These are phyloP conservation scores for Parasteatoda lunata DNA, from an alignment of 2,888 invertebrate genomes.

Conservation along the genomic window DNA sequence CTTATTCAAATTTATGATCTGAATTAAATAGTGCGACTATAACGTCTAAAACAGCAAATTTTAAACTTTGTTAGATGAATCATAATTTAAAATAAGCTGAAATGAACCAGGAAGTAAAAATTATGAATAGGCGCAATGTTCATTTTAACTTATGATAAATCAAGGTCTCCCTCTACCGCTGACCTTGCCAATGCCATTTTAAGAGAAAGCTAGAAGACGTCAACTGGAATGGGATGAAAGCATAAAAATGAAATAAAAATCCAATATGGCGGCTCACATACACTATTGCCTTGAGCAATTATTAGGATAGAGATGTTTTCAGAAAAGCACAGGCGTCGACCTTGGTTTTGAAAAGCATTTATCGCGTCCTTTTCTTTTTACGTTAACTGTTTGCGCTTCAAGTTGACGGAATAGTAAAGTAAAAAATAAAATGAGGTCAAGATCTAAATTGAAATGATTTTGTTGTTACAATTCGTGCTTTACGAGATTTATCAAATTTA, in stretches of 20 bases:
- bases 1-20: no score
- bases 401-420: constrained; percentile 20
- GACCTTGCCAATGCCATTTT: constrained; percentile 43
- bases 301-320: constrained; percentile 49
- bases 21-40: no score
- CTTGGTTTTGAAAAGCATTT: constrained; percentile 48
- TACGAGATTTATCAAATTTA: not conserved
- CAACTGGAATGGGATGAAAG: constrained; percentile 21
- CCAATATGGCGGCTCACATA: constrained; percentile 49
- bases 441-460: constrained; percentile 33
- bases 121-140: not conserved
- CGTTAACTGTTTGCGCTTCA: constrained; percentile 32
- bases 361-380: constrained; percentile 26
- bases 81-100: not conserved
- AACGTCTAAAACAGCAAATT: no score
- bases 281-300: constrained; percentile 59
- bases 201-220: constrained; percentile 42
- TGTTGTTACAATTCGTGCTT: constrained; percentile 13
- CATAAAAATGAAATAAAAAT: constrained; percentile 37
- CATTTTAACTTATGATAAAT: constrained; percentile 27
- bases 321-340: constrained; percentile 44
- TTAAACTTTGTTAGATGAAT: no score
- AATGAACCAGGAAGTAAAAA: constrained; percentile 57
- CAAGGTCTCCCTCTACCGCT: constrained; percentile 32
- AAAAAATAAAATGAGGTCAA: constrained; percentile 49